Base-by-base conservation (phyloP, 2,888 invertebrate genomes). In the Molorchus minor region DNA sequence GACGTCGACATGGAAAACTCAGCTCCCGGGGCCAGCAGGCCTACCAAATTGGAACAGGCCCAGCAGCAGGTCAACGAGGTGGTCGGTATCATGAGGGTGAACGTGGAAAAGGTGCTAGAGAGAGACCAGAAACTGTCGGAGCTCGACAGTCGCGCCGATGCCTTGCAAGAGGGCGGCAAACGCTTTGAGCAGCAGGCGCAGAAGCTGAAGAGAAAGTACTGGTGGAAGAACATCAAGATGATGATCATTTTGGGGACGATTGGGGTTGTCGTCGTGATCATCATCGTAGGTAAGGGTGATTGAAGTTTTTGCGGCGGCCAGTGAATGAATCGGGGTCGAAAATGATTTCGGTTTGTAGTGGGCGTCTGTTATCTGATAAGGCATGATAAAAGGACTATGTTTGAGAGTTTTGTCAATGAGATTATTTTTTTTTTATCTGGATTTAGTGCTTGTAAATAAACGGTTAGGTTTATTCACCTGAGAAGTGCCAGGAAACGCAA, bases 221-320 rank as follows among this genome's bases (percentile, higher is more conserved):
- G 97, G 97, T 89, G 96, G 88, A 95, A 97, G 83, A 98, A 98
- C 82, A 85, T 96, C 76, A 97, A 97, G 88, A 93, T 94, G 93
- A 94, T 94, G 93, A 92, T 94, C 75, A 92, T 94, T 74, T 90
- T 93, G 85, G 94, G 93, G 60, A 87, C 92, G 58, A 93, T 94
- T 79, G 92, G 89, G 62, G 84, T 91, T 74, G 86, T 92, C 69
- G 88, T 93, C 80, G 84, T 94, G 76, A 92, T 91, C 75, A 90
- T 95, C 77, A 89, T 95, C 77, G 92, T 94, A 81, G 91, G 95
- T 94, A 86, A 92, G 92, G 85, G 16, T 33, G 13, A 3, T 10
- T n/a, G n/a, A n/a, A n/a, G n/a, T n/a, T n/a, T n/a, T n/a, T n/a
- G n/a, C n/a, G n/a, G n/a, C n/a, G n/a, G n/a, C n/a, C n/a, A n/a